phyloP scores from a whole-genome alignment of 2,888 invertebrate genomes.

The Campopleginae sp. region DNA sequence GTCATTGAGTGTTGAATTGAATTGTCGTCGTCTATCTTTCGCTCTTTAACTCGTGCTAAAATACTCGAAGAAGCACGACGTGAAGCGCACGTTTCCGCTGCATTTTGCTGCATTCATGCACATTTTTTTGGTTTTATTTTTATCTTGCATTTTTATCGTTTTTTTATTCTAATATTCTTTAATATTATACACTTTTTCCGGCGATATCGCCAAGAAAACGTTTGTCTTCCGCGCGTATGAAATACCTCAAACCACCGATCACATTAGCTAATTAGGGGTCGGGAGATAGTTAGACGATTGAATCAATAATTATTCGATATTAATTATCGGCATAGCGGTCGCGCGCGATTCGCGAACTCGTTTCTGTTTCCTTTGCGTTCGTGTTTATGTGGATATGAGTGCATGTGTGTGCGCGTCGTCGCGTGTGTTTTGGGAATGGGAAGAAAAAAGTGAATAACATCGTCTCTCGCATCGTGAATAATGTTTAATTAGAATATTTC shows the following conservation, averaged over 20 bases:
- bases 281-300: constrained; percentile 48
- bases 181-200: constrained; percentile 54
- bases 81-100: constrained; percentile 8
- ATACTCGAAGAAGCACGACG: constrained; percentile 27
- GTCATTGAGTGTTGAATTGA: constrained; percentile 58
- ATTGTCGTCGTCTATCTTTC: constrained; percentile 37
- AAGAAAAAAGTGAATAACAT: constrained; percentile 16
- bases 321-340: constrained; percentile 33
- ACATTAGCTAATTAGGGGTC: constrained; percentile 50
- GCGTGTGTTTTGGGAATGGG: not conserved
- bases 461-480: constrained; percentile 22
- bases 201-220: constrained; percentile 13
- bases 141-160: not conserved
- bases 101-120: constrained; percentile 20
- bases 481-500: constrained; percentile 37
- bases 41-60: constrained; percentile 14
- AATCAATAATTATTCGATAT: constrained; percentile 48
- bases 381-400: not conserved
- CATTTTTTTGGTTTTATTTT: not conserved
- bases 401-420: constrained; percentile 1
- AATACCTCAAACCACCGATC: constrained; percentile 58
- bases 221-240: constrained; percentile 18
- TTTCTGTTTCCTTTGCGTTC: not conserved
- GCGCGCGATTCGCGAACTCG: constrained; percentile 42
- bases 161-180: constrained; percentile 28